Percentiles rank a stretch among this genome's conserved stretches.
Conservation (phyloP, 2,113 vertebrate genomes). For the Plecturocebus donacophilus region DNA sequence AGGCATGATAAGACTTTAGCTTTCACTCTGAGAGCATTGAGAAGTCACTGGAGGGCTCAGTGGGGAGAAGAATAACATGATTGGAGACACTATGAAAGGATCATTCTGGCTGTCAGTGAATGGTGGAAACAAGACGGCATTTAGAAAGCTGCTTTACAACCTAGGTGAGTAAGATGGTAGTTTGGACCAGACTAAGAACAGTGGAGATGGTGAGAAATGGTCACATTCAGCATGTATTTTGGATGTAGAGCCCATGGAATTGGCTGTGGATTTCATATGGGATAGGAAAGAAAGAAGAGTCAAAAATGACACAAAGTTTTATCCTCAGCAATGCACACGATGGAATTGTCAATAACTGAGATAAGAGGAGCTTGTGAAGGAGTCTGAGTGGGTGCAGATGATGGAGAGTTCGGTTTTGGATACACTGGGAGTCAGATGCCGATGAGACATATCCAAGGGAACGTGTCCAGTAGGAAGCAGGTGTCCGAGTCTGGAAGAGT, state of each 20-base stretch:
- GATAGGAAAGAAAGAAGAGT: background rate
- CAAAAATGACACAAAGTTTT: background rate
- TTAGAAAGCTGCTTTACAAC: background rate
- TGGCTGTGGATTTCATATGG: background rate
- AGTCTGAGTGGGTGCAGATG: background rate
- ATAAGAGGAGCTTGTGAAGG: background rate
- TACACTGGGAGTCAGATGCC: background rate
- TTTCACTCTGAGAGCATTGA: background rate
- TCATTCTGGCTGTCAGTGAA: background rate
- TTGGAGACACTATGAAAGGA: accelerated
- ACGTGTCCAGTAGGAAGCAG: accelerated
- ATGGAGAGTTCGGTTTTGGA: background rate
- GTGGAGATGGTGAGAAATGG: background rate
- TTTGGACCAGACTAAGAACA: background rate
- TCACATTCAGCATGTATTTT: background rate
- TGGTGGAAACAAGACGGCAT: background rate
- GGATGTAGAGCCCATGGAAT: background rate
- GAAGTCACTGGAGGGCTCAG: background rate
- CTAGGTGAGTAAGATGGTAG: background rate
- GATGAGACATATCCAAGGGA: background rate
- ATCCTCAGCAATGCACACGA: background rate
- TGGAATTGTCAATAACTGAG: background rate
- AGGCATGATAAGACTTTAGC: background rate
- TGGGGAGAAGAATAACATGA: background rate
- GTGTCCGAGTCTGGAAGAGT: background rate